phyloP scores from a whole-genome alignment of 2,113 vertebrate species.

The Toxotes jaculatrix region DNA sequence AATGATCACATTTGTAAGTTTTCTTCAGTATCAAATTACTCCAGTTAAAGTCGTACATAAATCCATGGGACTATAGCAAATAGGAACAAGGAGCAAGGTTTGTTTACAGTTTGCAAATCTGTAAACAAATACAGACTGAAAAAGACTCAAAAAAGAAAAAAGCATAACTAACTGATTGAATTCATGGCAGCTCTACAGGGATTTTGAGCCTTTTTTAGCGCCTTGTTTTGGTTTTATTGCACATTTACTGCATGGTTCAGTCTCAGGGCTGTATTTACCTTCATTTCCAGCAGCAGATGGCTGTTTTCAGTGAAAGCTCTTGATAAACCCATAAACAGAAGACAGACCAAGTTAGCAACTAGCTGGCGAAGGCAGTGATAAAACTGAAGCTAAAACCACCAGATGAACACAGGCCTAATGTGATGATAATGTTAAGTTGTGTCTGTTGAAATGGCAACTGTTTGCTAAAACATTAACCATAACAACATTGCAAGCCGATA shows the following conservation, averaged over 20 bases:
- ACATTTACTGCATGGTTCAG: background rate
- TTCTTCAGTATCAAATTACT: background rate
- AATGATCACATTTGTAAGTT: background rate
- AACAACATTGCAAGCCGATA: background rate
- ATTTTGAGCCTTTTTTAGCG: background rate
- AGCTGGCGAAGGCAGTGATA: background rate
- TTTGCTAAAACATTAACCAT: background rate
- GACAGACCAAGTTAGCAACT: background rate
- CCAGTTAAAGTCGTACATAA: background rate
- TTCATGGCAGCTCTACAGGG: background rate
- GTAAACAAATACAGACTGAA: background rate
- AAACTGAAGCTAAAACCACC: background rate
- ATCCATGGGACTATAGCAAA: background rate
- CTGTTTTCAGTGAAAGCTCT: background rate
- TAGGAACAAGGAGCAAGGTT: background rate
- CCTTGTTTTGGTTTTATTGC: background rate
- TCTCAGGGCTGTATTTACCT: background rate
- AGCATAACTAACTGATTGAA: background rate
- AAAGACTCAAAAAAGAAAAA: background rate
- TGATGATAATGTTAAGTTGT: background rate
- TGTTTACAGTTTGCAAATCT: background rate
- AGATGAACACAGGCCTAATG: background rate
- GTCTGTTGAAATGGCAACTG: background rate
- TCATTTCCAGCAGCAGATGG: background rate
- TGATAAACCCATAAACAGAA: background rate